Evolutionary conservation across 2,113 vertebrate genomes (phyloP), one percentile per base, ranked within the genome.

Genomic region (Phyllostomus hastatus): DNA sequence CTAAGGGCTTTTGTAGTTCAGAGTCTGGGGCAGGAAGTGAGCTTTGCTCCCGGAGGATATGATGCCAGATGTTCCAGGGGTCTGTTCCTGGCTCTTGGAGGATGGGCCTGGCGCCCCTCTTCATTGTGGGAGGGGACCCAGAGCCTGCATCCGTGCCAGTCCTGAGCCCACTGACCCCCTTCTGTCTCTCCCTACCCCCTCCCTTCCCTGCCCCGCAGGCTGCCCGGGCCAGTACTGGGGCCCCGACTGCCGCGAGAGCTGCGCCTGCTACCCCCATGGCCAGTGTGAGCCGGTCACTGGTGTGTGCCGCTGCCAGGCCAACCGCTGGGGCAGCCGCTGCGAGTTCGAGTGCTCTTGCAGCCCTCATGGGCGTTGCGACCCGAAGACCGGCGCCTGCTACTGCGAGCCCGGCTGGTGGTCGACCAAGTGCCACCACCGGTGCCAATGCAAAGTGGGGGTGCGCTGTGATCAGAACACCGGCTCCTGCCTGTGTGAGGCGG

Each of bases 141-240:
- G 35, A 35, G 17, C 2, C 5, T 28, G 38, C 43, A 31, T 52
- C 48, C 0, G 0, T 33, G 16, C 43, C 46, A 1, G 3, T 52
- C 35, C 66, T 33, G 69, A 96, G 73, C 33, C 28, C 1, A 1
- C 75, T 64, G 17, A 84, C 38, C 31, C 14, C 10, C 31, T 41
- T 73, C 50, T 14, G 0, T 50, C 1, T 0, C 38, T 24, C 6
- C 1, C 0, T 33, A 3, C 2, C 1, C 59, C 0, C 0, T 75
- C 67, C 57, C 41, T 50, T 48, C 66, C 46, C 38, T 59, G 15
- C 35, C 50, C 72, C 0, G 0, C 97, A 99, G 99, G 97, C 52
- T 99, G 99, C 97, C 99, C 99, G 0, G 97, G 96, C 90, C 99
- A 99, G 95, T 99, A 99, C 97, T 99, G 99, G 99, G 99, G 99